These are phyloP conservation scores for Anguilla pacifica DNA, from an alignment of 2,797 vertebrate species.

Conservation along the genomic window DNA sequence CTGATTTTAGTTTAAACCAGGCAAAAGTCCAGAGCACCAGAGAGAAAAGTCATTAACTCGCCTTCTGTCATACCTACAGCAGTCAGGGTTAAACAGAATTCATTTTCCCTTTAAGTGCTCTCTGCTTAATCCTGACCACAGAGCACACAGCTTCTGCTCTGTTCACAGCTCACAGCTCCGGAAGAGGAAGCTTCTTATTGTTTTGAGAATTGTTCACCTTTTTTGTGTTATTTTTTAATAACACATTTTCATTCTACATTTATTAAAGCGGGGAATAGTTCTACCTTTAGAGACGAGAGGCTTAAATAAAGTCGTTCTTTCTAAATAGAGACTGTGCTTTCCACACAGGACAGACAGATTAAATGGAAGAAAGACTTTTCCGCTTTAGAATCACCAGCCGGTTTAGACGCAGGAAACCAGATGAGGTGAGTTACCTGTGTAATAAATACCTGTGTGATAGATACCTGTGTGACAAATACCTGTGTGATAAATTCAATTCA, in stretches of 20 bases:
- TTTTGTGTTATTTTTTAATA: no score
- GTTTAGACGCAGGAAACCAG: no score
- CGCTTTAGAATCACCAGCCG: no score
- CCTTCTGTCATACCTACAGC: neutral
- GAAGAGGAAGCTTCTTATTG: neutral
- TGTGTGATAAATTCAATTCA: no score
- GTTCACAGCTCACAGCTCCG: neutral
- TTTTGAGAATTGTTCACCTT: neutral
- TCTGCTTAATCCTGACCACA: neutral
- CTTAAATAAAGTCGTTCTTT: neutral
- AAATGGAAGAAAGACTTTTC: no score
- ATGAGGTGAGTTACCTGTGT: no score
- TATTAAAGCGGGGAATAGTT: no score
- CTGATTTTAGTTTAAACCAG: conserved; percentile 2
- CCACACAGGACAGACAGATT: neutral
- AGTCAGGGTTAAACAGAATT: neutral
- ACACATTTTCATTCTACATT: no score
- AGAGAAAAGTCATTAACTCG: neutral
- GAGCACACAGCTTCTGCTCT: neutral
- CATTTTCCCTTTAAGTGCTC: neutral
- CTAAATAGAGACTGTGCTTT: neutral
- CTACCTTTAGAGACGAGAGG: no score
- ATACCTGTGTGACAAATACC: no score
- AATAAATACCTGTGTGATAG: no score
- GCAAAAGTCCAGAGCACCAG: neutral